A percentile compares a stretch with the other conserved stretches of the same genome.
phyloP scores from a whole-genome alignment of 92 coral and sea anemone species.

The Epizoanthus rinbou region DNA sequence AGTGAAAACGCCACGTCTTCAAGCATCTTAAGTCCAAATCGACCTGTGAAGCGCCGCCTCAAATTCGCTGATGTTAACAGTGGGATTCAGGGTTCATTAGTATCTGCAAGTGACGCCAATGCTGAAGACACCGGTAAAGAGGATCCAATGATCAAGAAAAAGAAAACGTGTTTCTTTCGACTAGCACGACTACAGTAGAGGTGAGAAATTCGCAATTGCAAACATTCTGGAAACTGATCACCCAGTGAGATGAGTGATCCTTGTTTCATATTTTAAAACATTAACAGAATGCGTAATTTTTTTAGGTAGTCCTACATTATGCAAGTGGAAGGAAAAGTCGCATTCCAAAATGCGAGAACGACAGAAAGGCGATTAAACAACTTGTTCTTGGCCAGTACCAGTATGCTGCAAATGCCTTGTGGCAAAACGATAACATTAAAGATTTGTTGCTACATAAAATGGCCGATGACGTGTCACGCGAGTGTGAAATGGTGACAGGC shows the following conservation, averaged over 20 bases:
- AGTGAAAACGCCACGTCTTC: too few species aligned
- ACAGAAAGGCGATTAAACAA: slow-evolving; percentile 12
- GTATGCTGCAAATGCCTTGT: slow-evolving; percentile 40
- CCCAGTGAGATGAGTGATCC: too few species aligned
- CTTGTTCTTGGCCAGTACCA: slow-evolving; percentile 20
- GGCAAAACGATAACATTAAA: slow-evolving; percentile 25
- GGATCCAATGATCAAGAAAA: background rate
- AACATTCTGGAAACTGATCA: too few species aligned
- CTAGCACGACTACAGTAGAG: slow-evolving; percentile 14
- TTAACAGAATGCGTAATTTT: too few species aligned
- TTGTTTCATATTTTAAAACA: too few species aligned
- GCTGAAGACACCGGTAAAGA: too few species aligned
- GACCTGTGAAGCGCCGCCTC: too few species aligned
- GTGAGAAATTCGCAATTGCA: background rate
- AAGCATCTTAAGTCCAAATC: background rate
- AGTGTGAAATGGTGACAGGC: slow-evolving; percentile 26
- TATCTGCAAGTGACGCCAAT: background rate
- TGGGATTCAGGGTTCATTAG: too few species aligned
- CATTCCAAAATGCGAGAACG: slow-evolving; percentile 13
- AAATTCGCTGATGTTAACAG: too few species aligned
- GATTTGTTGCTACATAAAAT: slow-evolving; percentile 12
- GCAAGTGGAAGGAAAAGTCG: background rate
- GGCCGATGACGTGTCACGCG: background rate
- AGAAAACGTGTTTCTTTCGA: slow-evolving; percentile 5
- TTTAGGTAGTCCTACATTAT: slow-evolving; percentile 14